Evolutionary conservation across 2,797 vertebrate genomes (phyloP).

Genomic region (Melanotaenia maccullochi): DNA sequence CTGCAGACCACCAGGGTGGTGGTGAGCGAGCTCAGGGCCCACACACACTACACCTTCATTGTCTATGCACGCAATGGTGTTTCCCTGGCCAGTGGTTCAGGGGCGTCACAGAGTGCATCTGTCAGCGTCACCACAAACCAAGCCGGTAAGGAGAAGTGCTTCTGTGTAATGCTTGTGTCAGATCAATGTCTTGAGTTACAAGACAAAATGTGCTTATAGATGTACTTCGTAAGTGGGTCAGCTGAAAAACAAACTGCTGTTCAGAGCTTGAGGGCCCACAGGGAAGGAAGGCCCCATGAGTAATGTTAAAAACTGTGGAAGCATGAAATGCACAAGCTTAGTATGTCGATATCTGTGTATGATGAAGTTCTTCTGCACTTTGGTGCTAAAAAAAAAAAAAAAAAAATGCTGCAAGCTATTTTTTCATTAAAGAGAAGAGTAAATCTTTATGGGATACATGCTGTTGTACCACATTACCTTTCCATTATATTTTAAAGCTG

Average conservation of each 20-base stretch:
- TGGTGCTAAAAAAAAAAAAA: slow-evolving; percentile 1
- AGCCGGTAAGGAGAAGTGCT: slow-evolving; percentile 86
- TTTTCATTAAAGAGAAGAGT: not conserved
- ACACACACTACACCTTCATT: slow-evolving; percentile 97
- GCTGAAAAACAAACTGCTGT: slow-evolving; percentile 54
- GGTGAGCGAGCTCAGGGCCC: slow-evolving; percentile 95
- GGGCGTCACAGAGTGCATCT: slow-evolving; percentile 89
- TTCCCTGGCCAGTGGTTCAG: slow-evolving; percentile 86
- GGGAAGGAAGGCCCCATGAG: slow-evolving; percentile 44
- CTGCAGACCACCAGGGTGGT: slow-evolving; percentile 90
- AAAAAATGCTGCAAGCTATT: not conserved
- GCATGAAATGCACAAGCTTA: slow-evolving; percentile 35
- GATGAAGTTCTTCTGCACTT: not conserved
- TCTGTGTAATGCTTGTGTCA: slow-evolving; percentile 40
- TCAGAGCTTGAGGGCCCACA: slow-evolving; percentile 27
- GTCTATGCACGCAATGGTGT: slow-evolving; percentile 95
- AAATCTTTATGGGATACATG: not conserved
- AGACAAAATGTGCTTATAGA: slow-evolving; percentile 54
- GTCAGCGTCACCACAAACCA: slow-evolving; percentile 98
- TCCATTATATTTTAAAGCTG: not conserved
- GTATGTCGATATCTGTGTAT: slow-evolving; percentile 3
- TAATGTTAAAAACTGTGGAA: slow-evolving; percentile 39
- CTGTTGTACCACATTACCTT: not conserved
- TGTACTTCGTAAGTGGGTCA: slow-evolving; percentile 64
- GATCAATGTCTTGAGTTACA: slow-evolving; percentile 37